Percentiles rank a stretch among this genome's conserved stretches.
phyloP scores from a whole-genome alignment of 2,113 vertebrate species.

The Phrynocephalus versicolor region DNA sequence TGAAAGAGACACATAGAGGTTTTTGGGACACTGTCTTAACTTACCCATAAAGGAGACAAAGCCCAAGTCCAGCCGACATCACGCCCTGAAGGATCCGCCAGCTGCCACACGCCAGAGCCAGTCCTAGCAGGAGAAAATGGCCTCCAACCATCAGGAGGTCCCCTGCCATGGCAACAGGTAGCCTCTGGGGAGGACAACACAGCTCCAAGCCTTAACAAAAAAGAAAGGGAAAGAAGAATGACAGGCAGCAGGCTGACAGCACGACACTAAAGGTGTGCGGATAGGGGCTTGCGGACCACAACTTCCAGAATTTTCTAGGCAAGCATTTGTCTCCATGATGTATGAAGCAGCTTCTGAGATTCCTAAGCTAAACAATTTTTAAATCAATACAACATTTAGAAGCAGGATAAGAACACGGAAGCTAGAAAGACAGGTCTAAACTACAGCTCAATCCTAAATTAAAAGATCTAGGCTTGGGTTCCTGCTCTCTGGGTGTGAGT shows the following conservation, averaged over 20 bases:
- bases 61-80: slow-evolving; percentile 82
- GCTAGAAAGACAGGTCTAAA: not conserved
- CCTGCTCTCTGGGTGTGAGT: too few species aligned
- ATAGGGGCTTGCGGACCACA: too few species aligned
- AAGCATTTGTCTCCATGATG: not conserved
- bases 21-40: not conserved
- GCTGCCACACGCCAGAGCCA: slow-evolving; percentile 84
- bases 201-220: slow-evolving; percentile 82
- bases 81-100: slow-evolving; percentile 86
- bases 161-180: slow-evolving; percentile 80
- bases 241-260: not conserved
- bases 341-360: not conserved
- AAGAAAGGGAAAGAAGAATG: slow-evolving; percentile 19
- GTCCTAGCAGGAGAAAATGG: slow-evolving; percentile 84
- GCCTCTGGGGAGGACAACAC: slow-evolving; percentile 84
- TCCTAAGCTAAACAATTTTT: not conserved
- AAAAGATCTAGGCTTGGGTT: too few species aligned
- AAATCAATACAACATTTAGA: not conserved
- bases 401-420: not conserved
- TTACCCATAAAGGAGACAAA: slow-evolving; percentile 87
- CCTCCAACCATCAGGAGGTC: slow-evolving; percentile 83
- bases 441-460: too few species aligned
- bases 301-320: too few species aligned
- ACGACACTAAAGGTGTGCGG: not conserved
- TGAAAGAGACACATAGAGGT: not conserved